These are phyloP conservation scores for Tychaedon coryphoeus DNA, from an alignment of 2,113 vertebrate genomes.

Conservation along the genomic window DNA sequence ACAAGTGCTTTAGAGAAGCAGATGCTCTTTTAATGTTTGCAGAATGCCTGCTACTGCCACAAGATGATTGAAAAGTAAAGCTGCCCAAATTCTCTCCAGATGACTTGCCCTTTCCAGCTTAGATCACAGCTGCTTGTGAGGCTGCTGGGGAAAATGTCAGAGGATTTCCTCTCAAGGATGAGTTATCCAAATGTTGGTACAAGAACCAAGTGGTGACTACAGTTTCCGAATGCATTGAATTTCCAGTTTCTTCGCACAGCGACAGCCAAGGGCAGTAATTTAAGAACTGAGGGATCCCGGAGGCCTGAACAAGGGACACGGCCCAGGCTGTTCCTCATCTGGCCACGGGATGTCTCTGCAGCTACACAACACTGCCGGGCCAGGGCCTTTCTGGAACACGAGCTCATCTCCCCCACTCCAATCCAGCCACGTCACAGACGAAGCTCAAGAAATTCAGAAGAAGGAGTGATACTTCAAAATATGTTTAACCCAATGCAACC, in stretches of 20 bases:
- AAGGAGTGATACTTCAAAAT: fast-evolving
- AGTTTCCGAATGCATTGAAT: background rate
- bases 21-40: background rate
- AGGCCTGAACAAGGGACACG: background rate
- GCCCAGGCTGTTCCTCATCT: background rate
- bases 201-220: background rate
- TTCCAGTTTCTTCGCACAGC: background rate
- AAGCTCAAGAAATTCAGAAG: background rate
- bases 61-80: background rate
- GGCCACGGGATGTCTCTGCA: conserved; percentile 34
- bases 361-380: background rate
- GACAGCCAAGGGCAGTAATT: background rate
- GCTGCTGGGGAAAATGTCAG: background rate
- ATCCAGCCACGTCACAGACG: background rate
- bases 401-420: background rate
- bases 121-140: background rate
- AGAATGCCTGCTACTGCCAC: background rate
- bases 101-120: background rate
- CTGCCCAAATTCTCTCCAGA: background rate
- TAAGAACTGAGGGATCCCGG: background rate
- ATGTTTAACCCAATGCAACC: background rate
- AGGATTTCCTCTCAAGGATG: background rate
- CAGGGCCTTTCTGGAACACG: background rate
- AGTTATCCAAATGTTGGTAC: background rate
- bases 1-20: background rate